Base-by-base conservation (phyloP, 2,888 invertebrate genomes). In the Xestobium rufovillosum region DNA sequence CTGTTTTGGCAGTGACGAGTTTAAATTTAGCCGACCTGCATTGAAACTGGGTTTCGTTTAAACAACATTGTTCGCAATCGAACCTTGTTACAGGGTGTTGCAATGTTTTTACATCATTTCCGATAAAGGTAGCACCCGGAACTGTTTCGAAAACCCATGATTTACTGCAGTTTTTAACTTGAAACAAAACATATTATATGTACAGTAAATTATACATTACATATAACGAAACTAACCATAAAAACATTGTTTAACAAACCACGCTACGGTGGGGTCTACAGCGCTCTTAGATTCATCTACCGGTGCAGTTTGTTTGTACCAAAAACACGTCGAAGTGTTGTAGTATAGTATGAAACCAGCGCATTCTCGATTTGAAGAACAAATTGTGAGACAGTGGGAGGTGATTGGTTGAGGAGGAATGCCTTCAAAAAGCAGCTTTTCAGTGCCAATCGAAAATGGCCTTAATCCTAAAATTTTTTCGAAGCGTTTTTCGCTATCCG, bases 91-190 rank as follows among this genome's bases (percentile, higher is more conserved):
- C 66, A 48, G 78, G 70, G 23, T 71, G 67, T 2, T 77, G 60
- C 39, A 83, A 63, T 51, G 73, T 74, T 45, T 73, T 71, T 34
- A 74, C 71, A 42, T 75, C 74, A 47, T 79, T 77, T 9, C 82
- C 78, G 36, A 83, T 73, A 48, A 90, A 64, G 48, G 79, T 76
- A 49, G 80, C 81, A 8, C 87, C 85, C 6, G 83, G 79, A 34
- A 81, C 80, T 50, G 77, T 73, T 55, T 88, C 87, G 33, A 86
- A 68, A 15, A 78, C 72, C 89, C 89, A 90, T 51, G 78, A 72
- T 39, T 78, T 76, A 4, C 66, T 61, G 31, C 69, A 60, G 11
- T 32, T 31, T 14, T 26, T 13, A 17, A 37, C 40, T 38, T 16
- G 9, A 36, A 40, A 16, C 8, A 9, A 23, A 25, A 29, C 26